Evolutionary conservation across 2,888 invertebrate species (phyloP), one percentile per base, ranked within the genome.

Genomic region (Drosophila multiciliata): DNA sequence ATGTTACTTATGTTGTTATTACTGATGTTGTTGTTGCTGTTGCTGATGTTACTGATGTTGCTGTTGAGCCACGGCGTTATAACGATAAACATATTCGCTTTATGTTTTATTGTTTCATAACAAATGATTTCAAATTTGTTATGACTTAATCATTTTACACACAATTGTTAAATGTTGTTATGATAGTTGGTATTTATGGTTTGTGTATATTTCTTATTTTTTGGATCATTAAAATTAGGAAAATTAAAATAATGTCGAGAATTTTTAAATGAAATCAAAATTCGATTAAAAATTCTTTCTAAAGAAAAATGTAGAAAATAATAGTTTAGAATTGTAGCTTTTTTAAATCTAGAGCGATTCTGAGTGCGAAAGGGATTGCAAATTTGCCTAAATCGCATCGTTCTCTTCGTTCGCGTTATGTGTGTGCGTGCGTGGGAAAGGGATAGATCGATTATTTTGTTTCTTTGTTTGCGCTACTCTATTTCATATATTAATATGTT

Each of bases 141-240:
- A 81, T 76, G 76, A 58, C 68, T 87, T 65, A 62, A 74, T 73
- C 67, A 80, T 66, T 54, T 83, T 66, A 78, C 70, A 85, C 83
- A 81, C 81, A 84, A 82, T 74, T 73, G 58, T 70, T 70, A 61
- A 49, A 50, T 40, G 63, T 77, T 78, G 62, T 60, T 69, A 49
- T 67, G 33, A 50, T 67, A 40, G 58, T 55, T 78, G 35, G 64
- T 59, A 23, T 50, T 58, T 20, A 50, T 35, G 45, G 36, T 49
- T 45, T 40, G 26, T 11, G 11, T 55, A 49, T 35, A 12, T 29
- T 57, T 20, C 29, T 12, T 26, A 15, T 40, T 15, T 57, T 40
- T 32, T 20, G 32, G 32, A 29, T 42, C 59, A 91, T 94, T 95
- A 95, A n/a, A n/a, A n/a, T n/a, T n/a, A n/a, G 23, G 23, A 23